Evolutionary conservation across 2,888 invertebrate genomes (phyloP).

Genomic region (Drosophila tripunctata): DNA sequence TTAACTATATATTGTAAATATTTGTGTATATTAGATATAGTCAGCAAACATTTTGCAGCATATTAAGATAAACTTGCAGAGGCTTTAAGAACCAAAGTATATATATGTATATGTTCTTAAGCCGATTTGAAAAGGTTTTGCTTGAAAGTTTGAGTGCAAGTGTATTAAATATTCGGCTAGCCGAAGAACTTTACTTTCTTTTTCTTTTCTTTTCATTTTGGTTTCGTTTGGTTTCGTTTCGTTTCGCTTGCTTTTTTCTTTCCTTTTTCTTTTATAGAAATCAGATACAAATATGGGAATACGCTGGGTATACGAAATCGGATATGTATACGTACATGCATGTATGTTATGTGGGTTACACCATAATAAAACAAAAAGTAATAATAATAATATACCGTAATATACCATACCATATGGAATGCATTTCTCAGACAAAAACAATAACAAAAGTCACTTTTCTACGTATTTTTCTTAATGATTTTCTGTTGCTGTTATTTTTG

Average conservation of each 20-base stretch:
- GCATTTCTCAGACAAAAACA: slow-evolving; percentile 10
- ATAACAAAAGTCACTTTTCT: slow-evolving; percentile 1
- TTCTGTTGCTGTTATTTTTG: not conserved
- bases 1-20: slow-evolving; percentile 10
- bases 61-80: not conserved
- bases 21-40: slow-evolving; percentile 29
- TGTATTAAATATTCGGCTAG: slow-evolving; percentile 2
- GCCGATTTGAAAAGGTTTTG: not conserved
- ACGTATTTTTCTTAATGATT: slow-evolving; percentile 5
- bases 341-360: slow-evolving; percentile 31
- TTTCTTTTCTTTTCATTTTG: slow-evolving; percentile 8
- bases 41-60: slow-evolving; percentile 42
- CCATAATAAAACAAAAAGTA: slow-evolving; percentile 15
- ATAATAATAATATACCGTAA: slow-evolving; percentile 8
- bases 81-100: not conserved
- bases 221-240: slow-evolving; percentile 12
- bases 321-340: slow-evolving; percentile 47
- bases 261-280: too few species aligned
- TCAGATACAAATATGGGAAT: slow-evolving; percentile 38
- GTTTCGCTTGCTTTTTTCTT: not conserved
- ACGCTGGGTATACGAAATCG: slow-evolving; percentile 29
- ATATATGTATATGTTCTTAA: not conserved
- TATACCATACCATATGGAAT: not conserved
- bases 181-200: not conserved
- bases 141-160: not conserved